A percentile compares a stretch with the other conserved stretches of the same genome.
phyloP scores from a whole-genome alignment of 2,888 invertebrate genomes.

The Branchipolynoe longqiensis region DNA sequence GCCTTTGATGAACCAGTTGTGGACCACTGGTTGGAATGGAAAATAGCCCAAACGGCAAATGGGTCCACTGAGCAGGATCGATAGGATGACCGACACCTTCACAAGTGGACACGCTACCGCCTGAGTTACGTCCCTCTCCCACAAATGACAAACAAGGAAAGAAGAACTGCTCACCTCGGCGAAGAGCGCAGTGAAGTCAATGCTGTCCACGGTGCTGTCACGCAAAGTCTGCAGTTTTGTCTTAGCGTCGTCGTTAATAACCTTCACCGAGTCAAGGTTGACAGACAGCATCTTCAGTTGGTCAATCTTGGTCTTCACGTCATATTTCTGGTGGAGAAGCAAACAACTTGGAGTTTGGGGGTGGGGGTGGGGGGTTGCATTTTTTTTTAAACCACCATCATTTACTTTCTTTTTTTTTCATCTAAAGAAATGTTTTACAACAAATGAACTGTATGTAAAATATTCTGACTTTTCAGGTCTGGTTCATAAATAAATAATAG shows the following conservation, averaged over 20 bases:
- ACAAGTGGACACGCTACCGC: too few species aligned
- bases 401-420: neutral
- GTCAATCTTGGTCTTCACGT: neutral
- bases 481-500: too few species aligned
- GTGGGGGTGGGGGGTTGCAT: neutral
- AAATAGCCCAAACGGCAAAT: too few species aligned
- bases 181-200: slow-evolving; percentile 32
- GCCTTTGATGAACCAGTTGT: too few species aligned
- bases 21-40: too few species aligned
- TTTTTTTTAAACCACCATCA: neutral
- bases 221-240: neutral
- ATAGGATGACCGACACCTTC: too few species aligned
- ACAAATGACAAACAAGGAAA: too few species aligned
- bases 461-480: too few species aligned
- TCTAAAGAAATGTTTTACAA: too few species aligned
- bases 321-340: neutral
- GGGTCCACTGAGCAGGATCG: too few species aligned
- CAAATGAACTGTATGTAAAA: too few species aligned
- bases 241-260: neutral
- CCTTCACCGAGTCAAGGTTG: neutral
- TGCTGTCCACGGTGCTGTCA: neutral
- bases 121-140: too few species aligned
- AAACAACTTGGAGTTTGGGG: neutral
- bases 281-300: neutral
- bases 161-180: neutral